Percentiles rank a stretch among this genome's conserved stretches.
Conservation (phyloP, 2,888 invertebrate species). For the Caprella mutica region DNA sequence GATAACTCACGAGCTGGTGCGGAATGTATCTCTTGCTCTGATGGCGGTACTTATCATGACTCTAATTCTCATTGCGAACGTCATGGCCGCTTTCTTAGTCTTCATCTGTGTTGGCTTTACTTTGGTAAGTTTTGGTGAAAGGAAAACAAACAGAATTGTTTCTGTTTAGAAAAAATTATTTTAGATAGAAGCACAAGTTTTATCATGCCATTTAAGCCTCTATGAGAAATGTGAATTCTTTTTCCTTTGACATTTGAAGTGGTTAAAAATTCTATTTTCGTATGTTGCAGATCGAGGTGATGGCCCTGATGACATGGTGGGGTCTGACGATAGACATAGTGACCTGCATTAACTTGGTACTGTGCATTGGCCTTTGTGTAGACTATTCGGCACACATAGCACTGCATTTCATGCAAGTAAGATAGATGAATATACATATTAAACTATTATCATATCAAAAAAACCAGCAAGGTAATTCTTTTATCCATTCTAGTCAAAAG, state of each 20-base stretch:
- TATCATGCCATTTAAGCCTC: no score
- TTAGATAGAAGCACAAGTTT: no score
- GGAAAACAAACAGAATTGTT: no score
- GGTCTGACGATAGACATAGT: slow-evolving; percentile 46
- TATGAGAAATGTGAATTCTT: no score
- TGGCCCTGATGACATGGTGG: slow-evolving; percentile 34
- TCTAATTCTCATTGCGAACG: slow-evolving; percentile 54
- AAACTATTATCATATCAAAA: background rate
- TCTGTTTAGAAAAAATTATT: no score
- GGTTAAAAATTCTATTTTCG: no score
- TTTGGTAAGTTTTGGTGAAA: slow-evolving; percentile 48
- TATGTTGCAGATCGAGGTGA: slow-evolving; percentile 47
- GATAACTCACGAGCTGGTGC: slow-evolving; percentile 60
- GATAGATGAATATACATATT: background rate
- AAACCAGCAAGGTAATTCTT: no score
- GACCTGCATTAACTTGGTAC: slow-evolving; percentile 44
- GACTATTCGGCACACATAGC: slow-evolving; percentile 48
- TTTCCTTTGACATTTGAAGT: no score
- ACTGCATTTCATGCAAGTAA: slow-evolving; percentile 41
- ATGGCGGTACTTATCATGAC: slow-evolving; percentile 70
- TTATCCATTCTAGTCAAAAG: no score
- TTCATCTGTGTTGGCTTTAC: slow-evolving; percentile 52
- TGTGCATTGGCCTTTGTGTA: slow-evolving; percentile 46
- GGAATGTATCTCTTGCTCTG: slow-evolving; percentile 63
- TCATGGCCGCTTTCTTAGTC: slow-evolving; percentile 57